Evolutionary conservation across 1,140 invertebrate genomes (phyloP), one percentile per base, ranked within the genome.

Genomic region (Pseudomyrmex dendroicus): DNA sequence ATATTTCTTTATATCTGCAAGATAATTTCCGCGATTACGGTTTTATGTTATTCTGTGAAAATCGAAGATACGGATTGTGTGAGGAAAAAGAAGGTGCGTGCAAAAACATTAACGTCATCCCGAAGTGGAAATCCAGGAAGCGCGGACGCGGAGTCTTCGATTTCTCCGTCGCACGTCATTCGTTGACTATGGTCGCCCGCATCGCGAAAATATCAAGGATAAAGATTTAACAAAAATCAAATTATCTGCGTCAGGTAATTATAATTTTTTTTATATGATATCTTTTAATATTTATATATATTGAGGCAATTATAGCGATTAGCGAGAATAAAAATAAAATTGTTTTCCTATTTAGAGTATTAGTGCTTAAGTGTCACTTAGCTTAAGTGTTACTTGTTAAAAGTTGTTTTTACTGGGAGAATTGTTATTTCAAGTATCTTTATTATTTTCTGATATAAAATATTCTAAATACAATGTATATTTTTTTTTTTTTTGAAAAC

Each of bases 141-240:
- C 25, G 59, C 25, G 35, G 15, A 72, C 52, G 22, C n/a, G 0
- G 25, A n/a, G 8, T 70, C 17, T 54, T 46, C 48, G 25, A 15
- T 73, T 54, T 73, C 72, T 59, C 72, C 57, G 72, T 59, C 70
- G 35, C 52, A 25, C 25, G 17, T 46, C 59, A 62, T 52, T 15
- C 77, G 46, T 35, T 46, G 78, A 74, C 68, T 74, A 82, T 82
- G 78, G 73, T 2, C 15, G 22, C 2, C 56, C 22, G 46, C 22
- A 1, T 52, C 44, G 78, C 44, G 64, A 80, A 25, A 46, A 70
- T 15, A 59, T 12, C 20, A 15, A 17, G 54, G 22, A 72, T 48
- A 59, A 80, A 44, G 44, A 72, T 80, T 13, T 68, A 80, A 12
- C 68, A 59, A 54, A 59, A n/a, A 78, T 8, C 52, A 52, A 48